phyloP scores from a whole-genome alignment of 2,888 invertebrate species.

The Endotricha flammealis region DNA sequence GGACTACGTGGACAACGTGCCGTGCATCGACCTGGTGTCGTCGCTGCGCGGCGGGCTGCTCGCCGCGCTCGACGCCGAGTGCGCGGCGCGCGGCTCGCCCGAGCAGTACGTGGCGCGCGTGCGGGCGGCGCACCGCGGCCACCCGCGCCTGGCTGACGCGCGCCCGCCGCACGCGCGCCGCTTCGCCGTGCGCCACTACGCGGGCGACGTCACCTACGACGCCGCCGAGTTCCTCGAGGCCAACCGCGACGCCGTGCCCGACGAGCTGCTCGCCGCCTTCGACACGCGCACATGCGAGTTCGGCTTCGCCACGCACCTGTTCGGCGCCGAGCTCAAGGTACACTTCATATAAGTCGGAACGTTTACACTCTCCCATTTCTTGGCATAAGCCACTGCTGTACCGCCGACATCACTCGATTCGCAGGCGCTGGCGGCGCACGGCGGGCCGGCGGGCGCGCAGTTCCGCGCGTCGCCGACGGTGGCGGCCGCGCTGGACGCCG shows the following conservation, averaged over 20 bases:
- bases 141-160: slow-evolving; percentile 88
- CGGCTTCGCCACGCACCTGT: slow-evolving; percentile 98
- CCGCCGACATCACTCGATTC: too few relatives aligned
- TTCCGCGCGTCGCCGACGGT: slow-evolving; percentile 95
- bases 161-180: slow-evolving; percentile 87
- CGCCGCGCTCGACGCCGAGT: slow-evolving; percentile 95
- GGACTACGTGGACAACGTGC: slow-evolving; percentile 96
- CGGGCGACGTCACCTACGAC: slow-evolving; percentile 87
- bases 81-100: slow-evolving; percentile 88
- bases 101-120: slow-evolving; percentile 61
- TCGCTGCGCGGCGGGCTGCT: slow-evolving; percentile 93
- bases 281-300: slow-evolving; percentile 95
- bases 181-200: slow-evolving; percentile 94
- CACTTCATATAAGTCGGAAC: not conserved
- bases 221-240: slow-evolving; percentile 93
- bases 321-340: slow-evolving; percentile 92
- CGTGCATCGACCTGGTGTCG: slow-evolving; percentile 96
- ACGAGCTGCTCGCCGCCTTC: slow-evolving; percentile 94
- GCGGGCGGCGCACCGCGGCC: slow-evolving; percentile 64
- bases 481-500: slow-evolving; percentile 89
- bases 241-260: slow-evolving; percentile 94
- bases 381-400: too few relatives aligned
- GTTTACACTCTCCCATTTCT: too few relatives aligned
- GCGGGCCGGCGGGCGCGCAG: slow-evolving; percentile 81
- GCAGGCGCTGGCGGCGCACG: slow-evolving; percentile 80